A percentile compares a stretch with the other conserved stretches of the same genome.
Conservation (phyloP, 2,113 vertebrate genomes). For the Bos indicus region DNA sequence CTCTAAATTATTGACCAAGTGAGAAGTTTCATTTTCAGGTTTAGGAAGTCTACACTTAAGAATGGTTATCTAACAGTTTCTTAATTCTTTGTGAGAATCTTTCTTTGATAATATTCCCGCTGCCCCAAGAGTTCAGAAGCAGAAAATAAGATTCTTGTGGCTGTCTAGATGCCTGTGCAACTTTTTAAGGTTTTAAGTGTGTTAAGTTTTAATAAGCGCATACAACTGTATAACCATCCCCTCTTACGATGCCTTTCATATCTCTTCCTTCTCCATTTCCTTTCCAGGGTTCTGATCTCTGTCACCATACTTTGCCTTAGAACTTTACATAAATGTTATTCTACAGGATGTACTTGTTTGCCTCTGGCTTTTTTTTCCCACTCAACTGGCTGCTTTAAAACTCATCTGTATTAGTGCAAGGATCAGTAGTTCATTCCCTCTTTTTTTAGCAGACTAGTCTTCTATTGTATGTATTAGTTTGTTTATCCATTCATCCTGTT, state of each 20-base stretch:
- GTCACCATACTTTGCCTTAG: neutral
- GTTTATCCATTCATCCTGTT: neutral
- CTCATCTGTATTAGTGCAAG: neutral
- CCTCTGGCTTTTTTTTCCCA: neutral
- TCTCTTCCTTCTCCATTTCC: neutral
- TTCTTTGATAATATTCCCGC: neutral
- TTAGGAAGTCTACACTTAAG: neutral
- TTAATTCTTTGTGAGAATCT: neutral
- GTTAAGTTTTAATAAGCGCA: neutral
- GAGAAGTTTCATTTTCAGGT: neutral
- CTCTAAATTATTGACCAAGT: neutral
- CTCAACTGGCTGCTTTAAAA: neutral
- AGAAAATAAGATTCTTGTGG: neutral
- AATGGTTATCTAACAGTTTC: neutral
- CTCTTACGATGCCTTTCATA: neutral
- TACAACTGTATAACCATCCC: neutral
- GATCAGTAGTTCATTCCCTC: neutral
- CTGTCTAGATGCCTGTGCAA: neutral
- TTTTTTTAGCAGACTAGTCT: constrained; percentile 2
- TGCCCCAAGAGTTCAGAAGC: neutral
- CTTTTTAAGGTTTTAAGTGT: neutral
- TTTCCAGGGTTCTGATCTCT: neutral
- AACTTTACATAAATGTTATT: neutral
- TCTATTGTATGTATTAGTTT: neutral
- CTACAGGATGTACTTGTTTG: neutral